Percentiles rank a stretch among this genome's conserved stretches.
phyloP scores from a whole-genome alignment of 2,888 invertebrate species.

The Psylliodes chrysocephalus region DNA sequence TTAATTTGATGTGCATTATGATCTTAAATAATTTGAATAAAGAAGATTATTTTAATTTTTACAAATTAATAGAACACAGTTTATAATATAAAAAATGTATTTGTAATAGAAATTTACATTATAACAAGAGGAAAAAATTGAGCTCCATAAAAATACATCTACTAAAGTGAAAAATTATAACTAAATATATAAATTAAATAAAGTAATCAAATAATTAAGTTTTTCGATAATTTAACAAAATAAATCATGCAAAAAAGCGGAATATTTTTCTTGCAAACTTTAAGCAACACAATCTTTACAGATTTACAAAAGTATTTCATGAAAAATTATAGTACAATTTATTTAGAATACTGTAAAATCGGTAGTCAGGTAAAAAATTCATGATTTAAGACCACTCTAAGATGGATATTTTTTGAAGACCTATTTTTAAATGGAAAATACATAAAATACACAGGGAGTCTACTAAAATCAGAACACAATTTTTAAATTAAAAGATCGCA shows the following conservation, averaged over 20 bases:
- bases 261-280: constrained; percentile 14
- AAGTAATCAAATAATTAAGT: not conserved
- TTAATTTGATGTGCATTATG: too few relatives aligned
- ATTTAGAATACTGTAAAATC: constrained; percentile 23
- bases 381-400: constrained; percentile 5
- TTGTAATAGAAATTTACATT: constrained; percentile 32
- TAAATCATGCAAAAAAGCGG: constrained; percentile 19
- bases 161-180: constrained; percentile 36
- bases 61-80: too few relatives aligned
- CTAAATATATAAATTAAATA: constrained; percentile 23
- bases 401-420: not conserved
- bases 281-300: constrained; percentile 25
- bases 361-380: constrained; percentile 11
- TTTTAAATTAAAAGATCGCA: too few relatives aligned
- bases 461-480: not conserved
- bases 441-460: not conserved
- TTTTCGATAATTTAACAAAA: not conserved
- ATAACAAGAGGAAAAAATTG: constrained; percentile 40
- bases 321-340: not conserved
- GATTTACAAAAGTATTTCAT: constrained; percentile 4
- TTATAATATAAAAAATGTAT: constrained; percentile 28
- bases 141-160: constrained; percentile 43
- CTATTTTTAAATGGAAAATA: not conserved
- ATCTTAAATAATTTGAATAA: too few relatives aligned
- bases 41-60: too few relatives aligned